A percentile compares a stretch with the other conserved stretches of the same genome.
Conservation (phyloP, 1,140 invertebrate genomes). For the Saccostrea echinata region DNA sequence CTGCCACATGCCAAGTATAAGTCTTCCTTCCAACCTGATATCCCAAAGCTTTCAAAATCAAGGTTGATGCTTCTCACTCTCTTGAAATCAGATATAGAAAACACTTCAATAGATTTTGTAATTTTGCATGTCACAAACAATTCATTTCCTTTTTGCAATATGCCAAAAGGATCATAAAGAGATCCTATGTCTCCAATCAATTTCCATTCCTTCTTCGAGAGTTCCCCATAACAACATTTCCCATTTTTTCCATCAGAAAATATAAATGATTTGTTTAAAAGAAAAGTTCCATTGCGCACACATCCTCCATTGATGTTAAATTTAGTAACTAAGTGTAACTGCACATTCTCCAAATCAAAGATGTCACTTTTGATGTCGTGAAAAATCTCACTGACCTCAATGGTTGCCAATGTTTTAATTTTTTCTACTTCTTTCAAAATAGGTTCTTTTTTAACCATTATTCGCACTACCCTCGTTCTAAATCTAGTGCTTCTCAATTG, state of each 20-base stretch:
- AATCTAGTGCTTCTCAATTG: background rate
- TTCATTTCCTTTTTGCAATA: background rate
- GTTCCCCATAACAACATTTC: too few species aligned
- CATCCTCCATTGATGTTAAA: background rate
- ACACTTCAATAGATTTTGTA: too few species aligned
- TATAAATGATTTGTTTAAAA: background rate
- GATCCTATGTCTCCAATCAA: too few species aligned
- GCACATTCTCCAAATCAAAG: background rate
- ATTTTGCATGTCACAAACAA: background rate
- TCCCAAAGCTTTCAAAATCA: background rate
- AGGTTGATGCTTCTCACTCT: background rate
- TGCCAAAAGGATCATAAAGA: background rate
- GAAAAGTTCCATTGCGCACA: background rate
- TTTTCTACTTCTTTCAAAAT: too few species aligned
- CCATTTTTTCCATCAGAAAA: too few species aligned
- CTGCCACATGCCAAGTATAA: background rate
- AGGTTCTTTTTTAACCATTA: background rate
- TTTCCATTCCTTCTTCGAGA: too few species aligned
- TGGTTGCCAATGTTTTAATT: too few species aligned
- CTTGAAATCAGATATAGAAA: too few species aligned
- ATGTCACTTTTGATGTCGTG: too few species aligned
- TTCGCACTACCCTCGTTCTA: background rate
- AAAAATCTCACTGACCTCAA: too few species aligned
- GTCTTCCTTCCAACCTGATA: background rate
- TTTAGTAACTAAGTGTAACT: background rate